These are phyloP conservation scores for Chrysemys picta DNA, from an alignment of 2,113 vertebrate genomes.

Conservation along the genomic window DNA sequence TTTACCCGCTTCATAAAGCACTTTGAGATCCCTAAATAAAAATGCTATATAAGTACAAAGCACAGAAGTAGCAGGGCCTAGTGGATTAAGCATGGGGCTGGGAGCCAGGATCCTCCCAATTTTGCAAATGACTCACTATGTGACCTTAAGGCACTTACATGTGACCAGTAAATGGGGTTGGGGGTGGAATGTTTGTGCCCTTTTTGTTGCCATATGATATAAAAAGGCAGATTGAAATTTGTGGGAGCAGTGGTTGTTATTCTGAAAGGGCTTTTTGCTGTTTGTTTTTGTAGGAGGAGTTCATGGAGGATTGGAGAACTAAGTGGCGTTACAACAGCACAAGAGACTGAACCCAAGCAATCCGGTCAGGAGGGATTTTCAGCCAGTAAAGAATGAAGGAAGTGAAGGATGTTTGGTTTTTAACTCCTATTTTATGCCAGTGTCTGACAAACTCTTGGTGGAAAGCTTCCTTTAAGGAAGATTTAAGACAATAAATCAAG, in stretches of 20 bases:
- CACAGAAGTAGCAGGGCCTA: neutral
- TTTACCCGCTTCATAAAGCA: neutral
- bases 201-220: neutral
- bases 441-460: neutral
- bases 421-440: constrained; percentile 6
- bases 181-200: neutral
- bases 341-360: neutral
- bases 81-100: neutral
- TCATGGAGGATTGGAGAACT: neutral
- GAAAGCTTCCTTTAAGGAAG: constrained; percentile 28
- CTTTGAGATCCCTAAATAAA: neutral
- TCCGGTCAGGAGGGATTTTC: neutral
- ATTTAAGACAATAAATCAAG: neutral
- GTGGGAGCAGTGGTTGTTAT: neutral
- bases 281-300: neutral
- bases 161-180: neutral
- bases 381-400: neutral
- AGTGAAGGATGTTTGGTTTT: neutral
- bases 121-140: neutral
- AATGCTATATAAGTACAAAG: neutral
- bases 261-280: neutral
- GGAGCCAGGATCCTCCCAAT: neutral
- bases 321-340: neutral
- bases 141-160: constrained; percentile 27
- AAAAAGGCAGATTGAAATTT: neutral